These are phyloP conservation scores for Antechinus stuartii DNA, from an alignment of 2,113 vertebrate species.

Conservation along the genomic window DNA sequence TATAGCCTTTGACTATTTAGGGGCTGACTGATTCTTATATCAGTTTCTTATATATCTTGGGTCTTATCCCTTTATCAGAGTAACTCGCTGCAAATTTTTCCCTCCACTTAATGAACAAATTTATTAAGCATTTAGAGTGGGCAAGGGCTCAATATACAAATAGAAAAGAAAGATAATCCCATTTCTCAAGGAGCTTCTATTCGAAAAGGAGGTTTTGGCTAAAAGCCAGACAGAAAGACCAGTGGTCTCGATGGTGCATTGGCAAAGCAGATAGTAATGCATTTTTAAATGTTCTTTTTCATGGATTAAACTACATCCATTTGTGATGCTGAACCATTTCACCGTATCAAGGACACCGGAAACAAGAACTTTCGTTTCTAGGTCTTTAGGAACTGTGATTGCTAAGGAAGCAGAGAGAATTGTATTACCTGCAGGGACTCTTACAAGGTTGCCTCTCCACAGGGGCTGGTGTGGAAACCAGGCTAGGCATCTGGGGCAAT, in stretches of 20 bases:
- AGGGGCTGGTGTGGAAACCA: background rate
- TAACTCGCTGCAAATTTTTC: background rate
- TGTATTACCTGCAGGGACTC: background rate
- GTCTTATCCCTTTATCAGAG: background rate
- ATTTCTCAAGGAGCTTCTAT: background rate
- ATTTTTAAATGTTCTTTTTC: background rate
- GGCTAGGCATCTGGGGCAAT: background rate
- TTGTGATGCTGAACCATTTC: background rate
- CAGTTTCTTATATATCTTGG: background rate
- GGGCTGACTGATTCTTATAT: background rate
- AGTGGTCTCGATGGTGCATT: background rate
- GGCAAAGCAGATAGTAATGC: background rate
- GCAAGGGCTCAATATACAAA: background rate
- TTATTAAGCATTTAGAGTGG: background rate
- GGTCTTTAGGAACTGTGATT: background rate
- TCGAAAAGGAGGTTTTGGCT: background rate
- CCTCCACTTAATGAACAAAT: background rate
- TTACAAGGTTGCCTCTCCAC: background rate
- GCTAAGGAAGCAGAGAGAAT: background rate
- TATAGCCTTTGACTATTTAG: background rate
- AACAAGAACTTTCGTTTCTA: background rate
- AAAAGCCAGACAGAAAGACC: background rate
- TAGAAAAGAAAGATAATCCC: background rate
- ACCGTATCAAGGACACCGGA: background rate
- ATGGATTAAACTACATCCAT: background rate